Evolutionary conservation across 2,797 vertebrate genomes (phyloP).

Genomic region (Erpetoichthys calabaricus): DNA sequence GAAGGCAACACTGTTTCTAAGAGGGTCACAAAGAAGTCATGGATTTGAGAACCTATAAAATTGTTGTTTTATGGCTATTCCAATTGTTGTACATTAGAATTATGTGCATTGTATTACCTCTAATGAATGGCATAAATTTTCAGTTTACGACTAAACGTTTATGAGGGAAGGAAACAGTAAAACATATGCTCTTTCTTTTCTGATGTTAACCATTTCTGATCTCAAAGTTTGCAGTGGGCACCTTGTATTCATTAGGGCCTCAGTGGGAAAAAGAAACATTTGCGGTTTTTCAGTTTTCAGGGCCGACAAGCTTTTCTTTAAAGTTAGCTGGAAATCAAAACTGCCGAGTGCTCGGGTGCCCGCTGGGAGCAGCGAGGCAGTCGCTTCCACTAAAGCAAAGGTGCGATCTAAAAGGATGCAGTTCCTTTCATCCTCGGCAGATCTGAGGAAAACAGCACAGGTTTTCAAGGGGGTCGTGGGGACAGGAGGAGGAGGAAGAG

Average conservation of each 20-base stretch:
- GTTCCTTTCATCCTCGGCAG: no score
- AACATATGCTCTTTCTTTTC: constrained; percentile 62
- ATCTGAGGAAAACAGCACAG: no score
- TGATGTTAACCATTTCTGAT: constrained; percentile 47
- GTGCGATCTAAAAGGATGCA: no score
- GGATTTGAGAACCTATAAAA: constrained; percentile 59
- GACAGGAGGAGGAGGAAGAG: no score
- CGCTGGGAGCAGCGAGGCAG: no score
- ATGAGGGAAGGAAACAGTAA: constrained; percentile 53
- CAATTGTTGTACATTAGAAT: constrained; percentile 66
- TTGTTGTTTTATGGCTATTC: constrained; percentile 60
- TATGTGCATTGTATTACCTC: constrained; percentile 68
- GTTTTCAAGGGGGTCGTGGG: no score
- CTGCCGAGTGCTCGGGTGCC: no score
- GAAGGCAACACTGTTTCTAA: constrained; percentile 36
- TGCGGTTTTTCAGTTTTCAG: no score
- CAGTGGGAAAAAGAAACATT: constrained; percentile 25
- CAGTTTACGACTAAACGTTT: constrained; percentile 56
- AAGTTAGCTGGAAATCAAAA: no score
- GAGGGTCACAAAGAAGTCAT: constrained; percentile 59
- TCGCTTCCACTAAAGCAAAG: no score
- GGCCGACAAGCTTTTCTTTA: no score
- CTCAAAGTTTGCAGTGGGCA: constrained; percentile 46
- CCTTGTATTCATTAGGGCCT: constrained; percentile 53
- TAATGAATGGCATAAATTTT: constrained; percentile 70